These are phyloP conservation scores for Grantiella picta DNA, from an alignment of 2,113 vertebrate genomes.

Conservation along the genomic window DNA sequence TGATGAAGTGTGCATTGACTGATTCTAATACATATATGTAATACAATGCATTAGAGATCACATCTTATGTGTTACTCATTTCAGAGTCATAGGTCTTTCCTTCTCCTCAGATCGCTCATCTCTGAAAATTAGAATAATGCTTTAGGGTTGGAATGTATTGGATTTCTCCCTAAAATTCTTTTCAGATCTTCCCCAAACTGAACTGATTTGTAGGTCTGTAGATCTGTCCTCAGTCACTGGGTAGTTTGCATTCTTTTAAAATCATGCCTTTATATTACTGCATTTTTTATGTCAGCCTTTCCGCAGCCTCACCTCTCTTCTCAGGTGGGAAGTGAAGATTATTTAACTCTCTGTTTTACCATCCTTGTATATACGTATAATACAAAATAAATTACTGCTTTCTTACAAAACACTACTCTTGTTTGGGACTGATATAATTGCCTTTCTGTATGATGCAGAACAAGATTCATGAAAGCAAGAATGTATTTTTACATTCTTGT, in stretches of 20 bases:
- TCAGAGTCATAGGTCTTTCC: background rate
- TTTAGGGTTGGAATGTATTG: background rate
- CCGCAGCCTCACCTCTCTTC: background rate
- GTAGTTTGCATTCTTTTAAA: background rate
- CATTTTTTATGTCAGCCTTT: background rate
- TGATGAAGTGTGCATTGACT: background rate
- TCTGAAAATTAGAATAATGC: background rate
- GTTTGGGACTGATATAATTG: background rate
- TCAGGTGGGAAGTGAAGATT: background rate
- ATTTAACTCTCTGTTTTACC: background rate
- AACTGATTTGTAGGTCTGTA: background rate
- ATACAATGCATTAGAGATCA: background rate
- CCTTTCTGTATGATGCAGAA: background rate
- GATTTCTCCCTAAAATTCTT: background rate
- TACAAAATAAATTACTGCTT: background rate
- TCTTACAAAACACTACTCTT: background rate
- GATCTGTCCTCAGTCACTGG: background rate
- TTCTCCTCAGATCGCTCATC: background rate
- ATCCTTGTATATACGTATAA: background rate
- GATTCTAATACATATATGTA: background rate
- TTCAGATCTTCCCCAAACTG: background rate
- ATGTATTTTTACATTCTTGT: background rate
- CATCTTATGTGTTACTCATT: background rate
- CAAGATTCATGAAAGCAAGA: background rate
- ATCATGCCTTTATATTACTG: background rate